Percentiles rank a stretch among this genome's conserved stretches.
These are phyloP conservation scores for Odontophorus gujanensis DNA, from an alignment of 2,113 vertebrate species.

Conservation along the genomic window DNA sequence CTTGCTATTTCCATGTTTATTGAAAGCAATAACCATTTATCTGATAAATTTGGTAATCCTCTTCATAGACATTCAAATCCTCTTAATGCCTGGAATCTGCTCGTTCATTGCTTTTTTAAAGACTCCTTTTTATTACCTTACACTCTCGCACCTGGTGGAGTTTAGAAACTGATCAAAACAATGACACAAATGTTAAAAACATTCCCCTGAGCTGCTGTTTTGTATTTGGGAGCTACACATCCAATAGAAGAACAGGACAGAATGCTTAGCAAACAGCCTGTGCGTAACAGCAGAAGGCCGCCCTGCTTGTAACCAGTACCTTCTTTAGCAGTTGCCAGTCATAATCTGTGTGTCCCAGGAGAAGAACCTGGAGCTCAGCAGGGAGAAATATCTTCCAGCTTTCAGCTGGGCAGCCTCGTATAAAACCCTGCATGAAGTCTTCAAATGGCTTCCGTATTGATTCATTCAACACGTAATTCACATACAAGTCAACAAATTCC, in stretches of 20 bases:
- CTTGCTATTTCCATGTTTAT: not conserved
- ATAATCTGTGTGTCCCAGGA: conserved; percentile 45
- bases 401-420: conserved; percentile 55
- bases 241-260: not conserved
- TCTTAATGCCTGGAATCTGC: not conserved
- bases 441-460: conserved; percentile 63
- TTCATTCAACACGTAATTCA: conserved; percentile 71
- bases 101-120: conserved; percentile 16
- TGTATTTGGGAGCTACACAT: not conserved
- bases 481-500: conserved; percentile 74
- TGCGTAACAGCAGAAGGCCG: not conserved
- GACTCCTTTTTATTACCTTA: not conserved
- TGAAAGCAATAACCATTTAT: conserved; percentile 10
- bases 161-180: not conserved
- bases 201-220: not conserved
- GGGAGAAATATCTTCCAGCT: conserved; percentile 71
- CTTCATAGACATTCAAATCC: not conserved
- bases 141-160: not conserved
- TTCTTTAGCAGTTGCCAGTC: conserved; percentile 73
- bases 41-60: not conserved
- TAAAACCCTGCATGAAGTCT: conserved; percentile 72
- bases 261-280: not conserved
- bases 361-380: conserved; percentile 58
- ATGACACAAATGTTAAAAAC: not conserved
- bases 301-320: conserved; percentile 10